Percentiles rank a stretch among this genome's conserved stretches.
phyloP scores from a whole-genome alignment of 1,140 invertebrate genomes.

The Ephestia elutella region DNA sequence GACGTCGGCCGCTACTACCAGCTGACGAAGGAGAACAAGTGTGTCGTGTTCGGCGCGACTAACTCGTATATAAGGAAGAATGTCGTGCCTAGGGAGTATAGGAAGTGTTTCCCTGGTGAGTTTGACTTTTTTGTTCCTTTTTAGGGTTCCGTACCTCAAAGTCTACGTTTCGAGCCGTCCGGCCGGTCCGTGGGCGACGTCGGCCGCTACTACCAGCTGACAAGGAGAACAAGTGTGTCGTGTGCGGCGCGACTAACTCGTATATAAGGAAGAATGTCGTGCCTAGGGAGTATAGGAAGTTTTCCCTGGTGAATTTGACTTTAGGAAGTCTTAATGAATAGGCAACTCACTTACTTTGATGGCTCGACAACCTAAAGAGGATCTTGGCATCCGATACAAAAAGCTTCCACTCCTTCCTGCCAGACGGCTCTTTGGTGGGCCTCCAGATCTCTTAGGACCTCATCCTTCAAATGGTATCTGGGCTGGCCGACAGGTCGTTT shows the following conservation, averaged over 20 bases:
- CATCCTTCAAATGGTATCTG: too few relatives aligned
- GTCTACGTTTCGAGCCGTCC: slow-evolving; percentile 87
- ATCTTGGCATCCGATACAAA: too few relatives aligned
- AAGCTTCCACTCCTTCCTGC: too few relatives aligned
- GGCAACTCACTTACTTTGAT: too few relatives aligned
- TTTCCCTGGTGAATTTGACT: slow-evolving; percentile 79
- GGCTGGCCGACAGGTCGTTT: too few relatives aligned
- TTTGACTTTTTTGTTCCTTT: slow-evolving; percentile 19
- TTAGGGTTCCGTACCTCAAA: too few relatives aligned
- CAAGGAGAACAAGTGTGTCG: slow-evolving; percentile 90
- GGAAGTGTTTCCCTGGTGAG: slow-evolving; percentile 85
- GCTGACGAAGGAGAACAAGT: slow-evolving; percentile 85
- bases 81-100: slow-evolving; percentile 88
- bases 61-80: slow-evolving; percentile 86
- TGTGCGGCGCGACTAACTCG: slow-evolving; percentile 82
- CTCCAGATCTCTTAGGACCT: too few relatives aligned
- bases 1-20: slow-evolving; percentile 84
- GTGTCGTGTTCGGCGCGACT: slow-evolving; percentile 85
- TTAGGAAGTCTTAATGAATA: too few relatives aligned
- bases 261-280: slow-evolving; percentile 88
- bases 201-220: slow-evolving; percentile 82
- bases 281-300: slow-evolving; percentile 88
- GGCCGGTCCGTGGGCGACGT: slow-evolving; percentile 82
- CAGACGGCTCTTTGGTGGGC: too few relatives aligned
- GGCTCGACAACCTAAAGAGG: too few relatives aligned